phyloP scores from a whole-genome alignment of 2,797 vertebrate genomes.

The Myoxocephalus aenaeus region DNA sequence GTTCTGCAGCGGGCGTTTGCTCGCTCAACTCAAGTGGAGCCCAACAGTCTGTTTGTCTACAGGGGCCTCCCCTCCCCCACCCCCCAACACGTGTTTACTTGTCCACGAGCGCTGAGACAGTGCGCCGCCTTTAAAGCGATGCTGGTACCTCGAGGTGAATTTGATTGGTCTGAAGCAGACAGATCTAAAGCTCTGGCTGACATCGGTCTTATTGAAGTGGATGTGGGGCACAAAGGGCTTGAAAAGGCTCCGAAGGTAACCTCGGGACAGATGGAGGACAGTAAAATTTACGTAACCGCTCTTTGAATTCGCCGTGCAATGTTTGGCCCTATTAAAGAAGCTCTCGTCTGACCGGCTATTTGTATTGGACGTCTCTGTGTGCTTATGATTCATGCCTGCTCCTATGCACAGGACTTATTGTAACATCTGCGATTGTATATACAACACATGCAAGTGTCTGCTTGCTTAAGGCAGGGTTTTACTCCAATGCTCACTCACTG shows the following conservation, averaged over 20 bases:
- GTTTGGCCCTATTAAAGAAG: constrained; percentile 26
- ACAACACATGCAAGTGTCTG: constrained; percentile 7
- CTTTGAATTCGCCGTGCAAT: constrained; percentile 47
- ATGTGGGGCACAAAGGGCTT: constrained; percentile 42
- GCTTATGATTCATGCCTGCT: constrained; percentile 11
- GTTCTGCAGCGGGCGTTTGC: constrained; percentile 12
- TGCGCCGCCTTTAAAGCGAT: constrained; percentile 9
- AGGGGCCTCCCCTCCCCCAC: background rate
- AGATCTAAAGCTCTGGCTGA: constrained; percentile 54
- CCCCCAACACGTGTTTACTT: constrained; percentile 24
- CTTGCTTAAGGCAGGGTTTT: constrained; percentile 56
- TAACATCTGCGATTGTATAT: background rate
- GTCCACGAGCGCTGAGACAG: constrained; percentile 41
- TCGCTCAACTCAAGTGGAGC: background rate
- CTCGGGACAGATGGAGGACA: constrained; percentile 39
- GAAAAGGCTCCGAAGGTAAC: constrained; percentile 41
- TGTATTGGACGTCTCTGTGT: constrained; percentile 37
- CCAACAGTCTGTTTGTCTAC: constrained; percentile 4
- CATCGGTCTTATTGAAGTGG: constrained; percentile 45
- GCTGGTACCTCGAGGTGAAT: constrained; percentile 57
- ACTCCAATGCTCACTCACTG: background rate
- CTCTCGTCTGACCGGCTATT: constrained; percentile 11
- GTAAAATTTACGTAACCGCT: constrained; percentile 42
- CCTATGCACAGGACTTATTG: background rate
- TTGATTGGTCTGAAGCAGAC: constrained; percentile 58